A percentile compares a stretch with the other conserved stretches of the same genome.
These are phyloP conservation scores for Halcyon badia DNA, from an alignment of 2,797 vertebrate species.

Conservation along the genomic window DNA sequence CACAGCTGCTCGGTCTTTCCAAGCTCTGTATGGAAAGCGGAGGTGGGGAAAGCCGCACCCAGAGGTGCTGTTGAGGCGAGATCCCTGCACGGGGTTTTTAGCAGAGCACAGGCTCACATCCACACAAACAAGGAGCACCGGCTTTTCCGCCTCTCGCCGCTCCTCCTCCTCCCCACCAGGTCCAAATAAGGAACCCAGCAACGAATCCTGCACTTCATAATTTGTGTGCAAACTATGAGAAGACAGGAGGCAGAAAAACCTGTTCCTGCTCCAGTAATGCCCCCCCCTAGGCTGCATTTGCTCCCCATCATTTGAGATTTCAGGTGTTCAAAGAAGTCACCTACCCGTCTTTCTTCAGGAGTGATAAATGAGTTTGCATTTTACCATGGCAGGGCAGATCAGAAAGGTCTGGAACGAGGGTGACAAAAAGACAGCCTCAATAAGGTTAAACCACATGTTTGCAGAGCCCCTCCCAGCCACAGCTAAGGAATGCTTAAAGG, in stretches of 20 bases:
- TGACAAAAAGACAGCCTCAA: not conserved
- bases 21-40: not conserved
- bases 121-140: not conserved
- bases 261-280: not conserved
- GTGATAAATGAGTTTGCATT: conserved; percentile 53
- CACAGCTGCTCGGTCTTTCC: rapidly evolving
- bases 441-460: conserved; percentile 28
- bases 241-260: conserved; percentile 60
- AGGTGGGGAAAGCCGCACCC: not conserved
- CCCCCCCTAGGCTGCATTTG: not conserved
- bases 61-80: not conserved
- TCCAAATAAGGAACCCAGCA: not conserved
- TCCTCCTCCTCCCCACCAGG: not conserved
- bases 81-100: not conserved
- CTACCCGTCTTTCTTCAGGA: not conserved
- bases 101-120: not conserved
- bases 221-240: not conserved
- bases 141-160: not conserved
- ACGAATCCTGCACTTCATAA: not conserved
- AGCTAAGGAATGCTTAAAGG: conserved; percentile 15
- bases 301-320: conserved; percentile 7
- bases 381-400: not conserved
- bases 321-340: conserved; percentile 35
- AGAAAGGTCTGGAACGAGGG: not conserved
- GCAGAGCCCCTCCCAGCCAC: conserved; percentile 13